Evolutionary conservation across 1,140 invertebrate genomes (phyloP), one percentile per base, ranked within the genome.

Genomic region (Bombyx mori): DNA sequence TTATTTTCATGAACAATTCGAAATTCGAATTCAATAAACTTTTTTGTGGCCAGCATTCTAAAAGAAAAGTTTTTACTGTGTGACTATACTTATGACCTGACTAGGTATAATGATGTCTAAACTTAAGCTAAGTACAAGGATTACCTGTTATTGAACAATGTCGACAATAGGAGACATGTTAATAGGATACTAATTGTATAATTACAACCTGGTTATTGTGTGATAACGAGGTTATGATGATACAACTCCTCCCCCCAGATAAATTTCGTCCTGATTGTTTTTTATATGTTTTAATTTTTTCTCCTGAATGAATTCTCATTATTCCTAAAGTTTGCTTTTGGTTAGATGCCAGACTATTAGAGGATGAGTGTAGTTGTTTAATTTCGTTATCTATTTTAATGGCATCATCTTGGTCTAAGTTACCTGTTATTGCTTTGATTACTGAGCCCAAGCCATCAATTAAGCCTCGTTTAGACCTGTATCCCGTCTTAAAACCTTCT

Each of bases 271-370:
- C 45, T 59, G 50, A 10, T 60, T 53, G 9, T 54, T 50, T 56
- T 57, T 55, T 18, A 56, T 52, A n/a, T 54, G 42, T 7, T 52
- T 57, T 55, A 64, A 45, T 1, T 66, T 60, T 8, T 12, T 56
- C 55, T 61, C 58, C 18, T 57, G 52, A 44, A 62, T 64, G 45
- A 68, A 62, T 10, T 44, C 60, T 10, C 56, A 60, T 61, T n/a
- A 63, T 46, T 10, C 48, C 44, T 57, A 69, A 18, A 10, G 59
- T 59, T 57, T 64, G 50, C 47, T 49, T 62, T 44, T 62, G 44
- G 42, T 56, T 61, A 7, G 8, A 42, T 46, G 49, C 47, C 12
- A 18, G 12, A 44, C 56, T 44, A 18, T 58, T 47, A 18, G 44
- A 35, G 52, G 58, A 49, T 46, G 44, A 44, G 54, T 61, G 51